A percentile compares a stretch with the other conserved stretches of the same genome.
phyloP scores from a whole-genome alignment of 2,113 vertebrate species.

The Myrmecophaga tridactyla region DNA sequence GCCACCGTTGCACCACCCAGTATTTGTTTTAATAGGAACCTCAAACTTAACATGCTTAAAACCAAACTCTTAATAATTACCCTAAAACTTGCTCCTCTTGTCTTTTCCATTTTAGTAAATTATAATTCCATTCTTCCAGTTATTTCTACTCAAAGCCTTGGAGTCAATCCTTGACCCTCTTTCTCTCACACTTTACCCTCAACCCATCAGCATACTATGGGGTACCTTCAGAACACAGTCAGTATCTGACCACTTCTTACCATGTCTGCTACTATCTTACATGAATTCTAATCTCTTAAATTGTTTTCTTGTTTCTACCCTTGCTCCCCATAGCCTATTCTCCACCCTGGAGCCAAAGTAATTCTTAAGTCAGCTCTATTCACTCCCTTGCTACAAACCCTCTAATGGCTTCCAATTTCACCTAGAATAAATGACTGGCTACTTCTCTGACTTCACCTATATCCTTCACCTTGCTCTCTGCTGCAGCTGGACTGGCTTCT shows the following conservation, averaged over 20 bases:
- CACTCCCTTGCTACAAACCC: neutral
- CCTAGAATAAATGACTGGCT: neutral
- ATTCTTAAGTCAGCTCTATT: neutral
- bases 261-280: neutral
- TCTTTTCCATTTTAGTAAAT: conserved; percentile 26
- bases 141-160: neutral
- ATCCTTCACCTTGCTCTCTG: neutral
- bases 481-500: neutral
- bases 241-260: neutral
- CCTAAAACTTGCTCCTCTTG: neutral
- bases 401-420: neutral
- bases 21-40: neutral
- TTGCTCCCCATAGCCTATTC: neutral
- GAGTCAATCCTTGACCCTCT: neutral
- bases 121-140: neutral
- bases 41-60: conserved; percentile 37
- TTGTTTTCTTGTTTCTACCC: neutral
- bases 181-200: neutral
- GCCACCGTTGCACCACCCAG: no score
- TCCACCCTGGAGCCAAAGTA: neutral
- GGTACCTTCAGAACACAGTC: neutral
- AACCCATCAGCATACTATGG: neutral
- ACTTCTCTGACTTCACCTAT: neutral
- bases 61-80: neutral
- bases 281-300: neutral